Evolutionary conservation across 2,797 vertebrate species (phyloP).

Genomic region (Takifugu ocellatus): DNA sequence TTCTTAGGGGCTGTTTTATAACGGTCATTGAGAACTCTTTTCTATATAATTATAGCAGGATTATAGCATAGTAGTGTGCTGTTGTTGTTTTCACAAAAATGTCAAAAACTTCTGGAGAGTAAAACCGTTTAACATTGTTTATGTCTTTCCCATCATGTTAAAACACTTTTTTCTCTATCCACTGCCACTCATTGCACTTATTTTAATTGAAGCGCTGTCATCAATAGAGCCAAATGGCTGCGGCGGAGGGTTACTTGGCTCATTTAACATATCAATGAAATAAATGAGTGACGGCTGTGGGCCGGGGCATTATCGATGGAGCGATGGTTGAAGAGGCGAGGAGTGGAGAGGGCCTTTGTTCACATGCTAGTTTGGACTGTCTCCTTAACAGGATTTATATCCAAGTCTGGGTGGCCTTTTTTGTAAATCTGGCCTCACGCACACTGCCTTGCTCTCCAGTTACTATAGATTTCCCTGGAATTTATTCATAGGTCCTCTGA

Average conservation of each 20-base stretch:
- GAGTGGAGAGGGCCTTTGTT: constrained; percentile 21
- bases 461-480: constrained; percentile 35
- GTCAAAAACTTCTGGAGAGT: background rate
- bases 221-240: constrained; percentile 45
- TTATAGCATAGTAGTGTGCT: too few relatives aligned
- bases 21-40: too few relatives aligned
- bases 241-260: constrained; percentile 41
- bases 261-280: constrained; percentile 27
- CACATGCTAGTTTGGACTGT: constrained; percentile 39
- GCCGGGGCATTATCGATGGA: constrained; percentile 30
- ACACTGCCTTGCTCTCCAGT: constrained; percentile 30
- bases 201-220: constrained; percentile 62
- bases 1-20: too few relatives aligned
- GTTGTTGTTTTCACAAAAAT: constrained; percentile 13
- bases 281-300: constrained; percentile 45
- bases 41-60: too few relatives aligned
- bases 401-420: constrained; percentile 32
- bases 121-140: constrained; percentile 33
- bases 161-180: constrained; percentile 39
- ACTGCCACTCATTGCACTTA: constrained; percentile 46
- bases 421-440: constrained; percentile 12
- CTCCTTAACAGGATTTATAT: constrained; percentile 46
- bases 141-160: constrained; percentile 42
- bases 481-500: constrained; percentile 26
- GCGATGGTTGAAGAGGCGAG: constrained; percentile 23